phyloP scores from a whole-genome alignment of 2,888 invertebrate species.

The Stenotaenia linearis region DNA sequence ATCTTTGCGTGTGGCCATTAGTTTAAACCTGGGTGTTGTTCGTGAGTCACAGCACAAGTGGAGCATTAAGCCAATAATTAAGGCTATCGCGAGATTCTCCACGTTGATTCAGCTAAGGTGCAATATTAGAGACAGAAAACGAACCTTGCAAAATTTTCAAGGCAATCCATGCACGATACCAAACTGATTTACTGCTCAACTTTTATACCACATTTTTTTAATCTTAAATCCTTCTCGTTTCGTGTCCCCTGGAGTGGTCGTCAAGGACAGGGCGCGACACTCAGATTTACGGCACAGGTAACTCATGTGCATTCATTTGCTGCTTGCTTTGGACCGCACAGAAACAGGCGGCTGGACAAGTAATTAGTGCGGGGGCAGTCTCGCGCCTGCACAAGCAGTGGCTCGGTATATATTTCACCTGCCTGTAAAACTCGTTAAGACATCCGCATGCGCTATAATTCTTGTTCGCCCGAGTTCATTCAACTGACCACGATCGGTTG shows the following conservation, averaged over 20 bases:
- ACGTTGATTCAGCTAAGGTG: not conserved
- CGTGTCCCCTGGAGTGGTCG: not conserved
- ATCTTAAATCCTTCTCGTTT: not conserved
- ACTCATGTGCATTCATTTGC: not conserved
- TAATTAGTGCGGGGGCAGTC: not conserved
- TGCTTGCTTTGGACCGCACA: not conserved
- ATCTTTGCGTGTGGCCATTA: not conserved
- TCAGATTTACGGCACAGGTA: not conserved
- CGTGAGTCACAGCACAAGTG: not conserved
- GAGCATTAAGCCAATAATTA: not conserved
- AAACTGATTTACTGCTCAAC: not conserved
- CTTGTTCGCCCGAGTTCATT: not conserved
- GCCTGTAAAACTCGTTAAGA: not conserved
- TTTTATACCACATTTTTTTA: not conserved
- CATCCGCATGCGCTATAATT: not conserved
- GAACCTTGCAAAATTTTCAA: not conserved
- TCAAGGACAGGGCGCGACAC: conserved; percentile 5
- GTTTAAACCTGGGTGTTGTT: not conserved
- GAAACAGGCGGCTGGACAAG: not conserved
- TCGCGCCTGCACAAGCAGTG: not conserved
- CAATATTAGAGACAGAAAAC: not conserved
- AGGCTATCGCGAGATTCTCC: not conserved
- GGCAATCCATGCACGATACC: not conserved
- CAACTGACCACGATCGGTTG: not conserved
- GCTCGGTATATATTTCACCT: not conserved